These are phyloP conservation scores for Diaperis boleti DNA, from an alignment of 2,888 invertebrate species.

Conservation along the genomic window DNA sequence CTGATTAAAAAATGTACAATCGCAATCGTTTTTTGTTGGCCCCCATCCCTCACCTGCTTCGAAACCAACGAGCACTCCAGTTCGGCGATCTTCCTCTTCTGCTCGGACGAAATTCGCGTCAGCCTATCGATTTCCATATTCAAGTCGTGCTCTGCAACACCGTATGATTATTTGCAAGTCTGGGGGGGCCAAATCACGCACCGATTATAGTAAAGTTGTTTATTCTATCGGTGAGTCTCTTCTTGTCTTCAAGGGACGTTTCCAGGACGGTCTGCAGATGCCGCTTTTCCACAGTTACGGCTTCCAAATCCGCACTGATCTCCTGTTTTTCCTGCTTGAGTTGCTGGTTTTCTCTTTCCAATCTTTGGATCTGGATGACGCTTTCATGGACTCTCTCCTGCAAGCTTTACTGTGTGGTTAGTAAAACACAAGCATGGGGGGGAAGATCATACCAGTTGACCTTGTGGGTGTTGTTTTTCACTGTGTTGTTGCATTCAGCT, in stretches of 20 bases:
- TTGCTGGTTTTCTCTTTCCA: constrained; percentile 67
- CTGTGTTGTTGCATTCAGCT: constrained; percentile 79
- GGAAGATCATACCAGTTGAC: constrained; percentile 60
- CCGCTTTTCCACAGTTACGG: constrained; percentile 70
- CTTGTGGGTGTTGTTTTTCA: constrained; percentile 72
- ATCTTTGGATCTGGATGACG: constrained; percentile 65
- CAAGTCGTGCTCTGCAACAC: constrained; percentile 67
- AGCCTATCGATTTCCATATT: constrained; percentile 69
- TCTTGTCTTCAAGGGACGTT: constrained; percentile 69
- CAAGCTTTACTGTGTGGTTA: constrained; percentile 49
- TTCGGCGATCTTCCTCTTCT: constrained; percentile 66
- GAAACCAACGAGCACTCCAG: constrained; percentile 62
- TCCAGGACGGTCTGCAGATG: constrained; percentile 72
- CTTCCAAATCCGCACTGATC: constrained; percentile 66
- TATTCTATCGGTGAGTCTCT: constrained; percentile 69
- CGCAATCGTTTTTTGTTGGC: too few species aligned
- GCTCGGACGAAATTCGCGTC: constrained; percentile 63
- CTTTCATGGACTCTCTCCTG: constrained; percentile 68
- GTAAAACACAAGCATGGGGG: too few species aligned
- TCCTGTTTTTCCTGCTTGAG: constrained; percentile 67
- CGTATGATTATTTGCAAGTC: neutral
- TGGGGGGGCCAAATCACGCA: constrained; percentile 45
- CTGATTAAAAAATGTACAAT: constrained; percentile 2
- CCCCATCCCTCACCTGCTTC: constrained; percentile 37
- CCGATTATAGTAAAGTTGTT: constrained; percentile 74